Evolutionary conservation across 2,797 vertebrate species (phyloP).

Genomic region (Scleropages formosus): DNA sequence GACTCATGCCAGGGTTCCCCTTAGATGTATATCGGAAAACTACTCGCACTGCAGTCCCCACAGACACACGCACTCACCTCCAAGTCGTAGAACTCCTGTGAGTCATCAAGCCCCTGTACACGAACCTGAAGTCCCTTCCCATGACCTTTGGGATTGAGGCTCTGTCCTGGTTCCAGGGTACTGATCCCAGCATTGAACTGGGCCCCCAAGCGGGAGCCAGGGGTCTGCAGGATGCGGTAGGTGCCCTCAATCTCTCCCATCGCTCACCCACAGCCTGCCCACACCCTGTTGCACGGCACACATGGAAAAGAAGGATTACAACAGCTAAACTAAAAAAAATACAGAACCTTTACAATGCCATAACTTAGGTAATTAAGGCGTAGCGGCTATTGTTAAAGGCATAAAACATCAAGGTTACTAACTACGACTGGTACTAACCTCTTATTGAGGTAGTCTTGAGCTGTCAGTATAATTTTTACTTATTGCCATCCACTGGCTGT

Average conservation of each 20-base stretch:
- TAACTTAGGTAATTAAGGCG: no score
- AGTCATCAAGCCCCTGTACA: constrained; percentile 84
- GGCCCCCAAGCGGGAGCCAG: constrained; percentile 80
- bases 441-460: no score
- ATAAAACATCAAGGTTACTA: no score
- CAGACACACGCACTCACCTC: constrained; percentile 72
- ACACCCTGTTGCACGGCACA: constrained; percentile 22
- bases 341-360: no score
- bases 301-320: neutral
- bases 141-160: constrained; percentile 62
- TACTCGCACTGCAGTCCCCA: neutral
- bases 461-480: no score
- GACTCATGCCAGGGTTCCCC: no score
- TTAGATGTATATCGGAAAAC: no score
- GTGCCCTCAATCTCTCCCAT: constrained; percentile 95
- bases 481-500: no score
- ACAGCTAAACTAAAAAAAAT: neutral
- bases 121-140: constrained; percentile 71
- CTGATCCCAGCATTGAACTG: constrained; percentile 80
- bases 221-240: constrained; percentile 83
- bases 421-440: no score
- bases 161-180: constrained; percentile 84
- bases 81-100: constrained; percentile 76
- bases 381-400: no score
- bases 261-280: constrained; percentile 46